Percentiles rank a stretch among this genome's conserved stretches.
These are phyloP conservation scores for Crossaster papposus DNA, from an alignment of 53 echinoderm and acorn worm genomes.

Conservation along the genomic window DNA sequence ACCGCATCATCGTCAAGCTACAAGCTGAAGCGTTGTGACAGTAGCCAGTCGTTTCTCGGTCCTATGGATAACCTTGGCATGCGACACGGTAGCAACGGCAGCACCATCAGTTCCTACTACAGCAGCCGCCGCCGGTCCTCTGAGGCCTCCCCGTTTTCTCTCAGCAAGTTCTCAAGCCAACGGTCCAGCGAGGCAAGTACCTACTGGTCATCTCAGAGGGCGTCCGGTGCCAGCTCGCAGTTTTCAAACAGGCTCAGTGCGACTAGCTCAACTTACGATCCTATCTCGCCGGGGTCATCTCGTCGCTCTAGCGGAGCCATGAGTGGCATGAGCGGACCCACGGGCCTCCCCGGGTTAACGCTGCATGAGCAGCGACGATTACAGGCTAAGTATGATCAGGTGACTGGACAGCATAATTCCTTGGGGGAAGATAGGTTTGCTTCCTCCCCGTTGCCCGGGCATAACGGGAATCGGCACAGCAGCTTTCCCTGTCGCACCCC, in stretches of 20 bases:
- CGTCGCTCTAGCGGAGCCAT: slow-evolving; percentile 84
- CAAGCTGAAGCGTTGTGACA: slow-evolving; percentile 84
- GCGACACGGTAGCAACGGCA: slow-evolving; percentile 89
- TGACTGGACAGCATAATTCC: slow-evolving; percentile 77
- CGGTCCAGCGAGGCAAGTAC: slow-evolving; percentile 92
- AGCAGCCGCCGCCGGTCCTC: slow-evolving; percentile 96
- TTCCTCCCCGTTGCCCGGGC: slow-evolving; percentile 77
- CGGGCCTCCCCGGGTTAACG: slow-evolving; percentile 90
- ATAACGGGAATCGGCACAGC: slow-evolving; percentile 62
- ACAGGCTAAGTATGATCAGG: slow-evolving; percentile 89
- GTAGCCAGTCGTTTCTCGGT: slow-evolving; percentile 79
- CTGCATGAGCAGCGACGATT: slow-evolving; percentile 91
- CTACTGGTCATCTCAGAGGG: slow-evolving; percentile 81
- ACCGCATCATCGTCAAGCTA: slow-evolving; percentile 84
- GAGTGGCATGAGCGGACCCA: slow-evolving; percentile 86
- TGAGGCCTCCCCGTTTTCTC: slow-evolving; percentile 93
- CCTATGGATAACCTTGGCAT: slow-evolving; percentile 69
- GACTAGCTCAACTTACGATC: slow-evolving; percentile 88
- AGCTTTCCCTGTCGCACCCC: slow-evolving; percentile 94
- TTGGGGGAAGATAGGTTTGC: slow-evolving; percentile 78
- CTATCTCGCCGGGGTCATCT: slow-evolving; percentile 88
- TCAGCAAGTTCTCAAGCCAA: slow-evolving; percentile 87
- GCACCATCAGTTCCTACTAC: slow-evolving; percentile 93
- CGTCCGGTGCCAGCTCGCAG: slow-evolving; percentile 91
- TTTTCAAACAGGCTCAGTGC: slow-evolving; percentile 72